These are phyloP conservation scores for Tribolium castaneum DNA, from an alignment of 1,140 invertebrate species.

Conservation along the genomic window DNA sequence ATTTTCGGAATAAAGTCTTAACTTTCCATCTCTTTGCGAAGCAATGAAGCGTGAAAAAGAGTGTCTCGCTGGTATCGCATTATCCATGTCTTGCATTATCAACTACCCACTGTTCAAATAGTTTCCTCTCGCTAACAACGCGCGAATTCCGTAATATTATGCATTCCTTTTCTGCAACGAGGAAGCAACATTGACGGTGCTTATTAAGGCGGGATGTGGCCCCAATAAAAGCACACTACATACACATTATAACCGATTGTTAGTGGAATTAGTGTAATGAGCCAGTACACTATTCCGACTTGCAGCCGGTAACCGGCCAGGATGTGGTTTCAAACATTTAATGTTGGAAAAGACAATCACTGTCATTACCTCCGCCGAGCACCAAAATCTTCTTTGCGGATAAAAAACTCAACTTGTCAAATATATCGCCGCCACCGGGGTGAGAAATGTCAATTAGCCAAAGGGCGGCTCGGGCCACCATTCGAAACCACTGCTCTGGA, in stretches of 20 bases:
- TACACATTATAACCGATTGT: slow-evolving; percentile 50
- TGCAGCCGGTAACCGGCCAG: slow-evolving; percentile 36
- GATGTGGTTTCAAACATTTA: slow-evolving; percentile 43
- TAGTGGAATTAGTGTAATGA: slow-evolving; percentile 51
- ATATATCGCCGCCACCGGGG: slow-evolving; percentile 7
- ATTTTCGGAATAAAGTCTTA: neutral
- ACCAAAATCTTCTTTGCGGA: neutral
- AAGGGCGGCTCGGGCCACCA: slow-evolving; percentile 25
- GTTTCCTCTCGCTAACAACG: neutral
- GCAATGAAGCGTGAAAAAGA: neutral
- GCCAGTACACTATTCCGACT: slow-evolving; percentile 20
- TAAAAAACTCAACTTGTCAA: slow-evolving; percentile 1
- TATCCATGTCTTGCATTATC: neutral
- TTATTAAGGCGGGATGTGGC: slow-evolving; percentile 53
- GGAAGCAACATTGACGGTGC: slow-evolving; percentile 44
- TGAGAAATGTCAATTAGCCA: slow-evolving; percentile 35
- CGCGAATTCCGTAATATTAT: slow-evolving; percentile 24
- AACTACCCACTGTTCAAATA: neutral
- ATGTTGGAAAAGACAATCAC: slow-evolving; percentile 40
- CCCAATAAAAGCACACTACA: slow-evolving; percentile 50
- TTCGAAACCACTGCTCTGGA: slow-evolving; percentile 13
- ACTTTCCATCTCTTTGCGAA: neutral
- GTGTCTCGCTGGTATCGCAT: neutral
- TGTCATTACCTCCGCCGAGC: slow-evolving; percentile 2
- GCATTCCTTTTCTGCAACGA: slow-evolving; percentile 45